Conservation (phyloP, 2,113 vertebrate genomes). For the Orcinus orca region DNA sequence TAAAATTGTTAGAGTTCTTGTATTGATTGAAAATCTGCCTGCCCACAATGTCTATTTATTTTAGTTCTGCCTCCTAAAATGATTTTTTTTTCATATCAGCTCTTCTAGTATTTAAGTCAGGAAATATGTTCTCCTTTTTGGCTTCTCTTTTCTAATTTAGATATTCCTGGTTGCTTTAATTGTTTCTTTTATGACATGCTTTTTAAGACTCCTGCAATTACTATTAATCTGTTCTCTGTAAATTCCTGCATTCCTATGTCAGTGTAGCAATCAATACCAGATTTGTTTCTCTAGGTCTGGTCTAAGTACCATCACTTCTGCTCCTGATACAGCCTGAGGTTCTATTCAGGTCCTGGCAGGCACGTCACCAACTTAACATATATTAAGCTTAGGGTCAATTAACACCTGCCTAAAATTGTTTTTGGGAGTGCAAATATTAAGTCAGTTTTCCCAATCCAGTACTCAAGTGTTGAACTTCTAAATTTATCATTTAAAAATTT, state of each 20-base stretch:
- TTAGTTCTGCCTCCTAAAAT: conserved; percentile 29
- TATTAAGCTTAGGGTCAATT: neutral
- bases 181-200: neutral
- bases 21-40: neutral
- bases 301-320: neutral
- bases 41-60: neutral
- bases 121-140: neutral
- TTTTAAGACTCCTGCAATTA: neutral
- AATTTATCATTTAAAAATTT: neutral
- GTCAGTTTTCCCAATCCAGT: neutral
- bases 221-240: neutral
- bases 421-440: neutral
- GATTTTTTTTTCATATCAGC: neutral
- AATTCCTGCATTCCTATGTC: neutral
- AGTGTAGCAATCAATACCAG: neutral
- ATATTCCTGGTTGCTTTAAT: neutral
- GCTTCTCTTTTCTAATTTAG: conserved; percentile 34
- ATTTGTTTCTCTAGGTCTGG: neutral
- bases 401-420: neutral
- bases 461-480: neutral
- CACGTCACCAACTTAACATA: neutral
- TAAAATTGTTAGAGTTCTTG: neutral
- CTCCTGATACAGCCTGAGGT: neutral
- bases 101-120: neutral
- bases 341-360: neutral